Evolutionary conservation across 2,113 vertebrate genomes (phyloP), one percentile per base, ranked within the genome.

Genomic region (Chauna torquata): DNA sequence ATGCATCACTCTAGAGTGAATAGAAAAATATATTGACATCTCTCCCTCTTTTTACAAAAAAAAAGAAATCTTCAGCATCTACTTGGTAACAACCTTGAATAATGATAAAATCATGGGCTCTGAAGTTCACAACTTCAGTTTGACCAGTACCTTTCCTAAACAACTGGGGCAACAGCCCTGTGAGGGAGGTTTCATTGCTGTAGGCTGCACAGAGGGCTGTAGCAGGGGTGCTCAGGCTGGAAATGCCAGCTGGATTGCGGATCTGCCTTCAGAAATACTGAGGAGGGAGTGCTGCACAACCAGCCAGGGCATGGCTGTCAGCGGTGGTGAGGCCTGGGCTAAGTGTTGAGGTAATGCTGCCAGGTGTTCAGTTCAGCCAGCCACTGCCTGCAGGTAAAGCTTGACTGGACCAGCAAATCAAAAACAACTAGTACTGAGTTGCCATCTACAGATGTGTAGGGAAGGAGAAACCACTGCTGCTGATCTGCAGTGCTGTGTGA

Each of bases 401-500:
- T 38, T 23, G 50, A 13, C 36, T 55, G 27, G n/a, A 18, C n/a
- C 40, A 25, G 70, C 12, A 30, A 27, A 52, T 27, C 47, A 19
- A 72, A 27, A 36, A 30, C 17, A 72, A 32, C 28, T 42, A 42
- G 38, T 54, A 38, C 18, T 74, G 50, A 36, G 22, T 22, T 15
- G 28, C 28, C 19, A 23, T 13, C 15, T 8, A 50, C 19, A 55
- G 36, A 38, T 74, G 27, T 20, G 28, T 36, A 55, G 18, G 19
- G 27, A 13, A 74, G 38, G n/a, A 55, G 11, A 6, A 15, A 40
- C 36, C 28, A 22, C 38, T 52, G 62, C 34, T 58, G 34, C 17
- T 23, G 1, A 20, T 55, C n/a, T 82, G 58, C 28, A 82, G 27
- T 2, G 0, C 30, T 34, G 1, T 0, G 0, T 30, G 8, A 55